phyloP scores from a whole-genome alignment of 2,113 vertebrate species.

The Opisthocomus hoazin region DNA sequence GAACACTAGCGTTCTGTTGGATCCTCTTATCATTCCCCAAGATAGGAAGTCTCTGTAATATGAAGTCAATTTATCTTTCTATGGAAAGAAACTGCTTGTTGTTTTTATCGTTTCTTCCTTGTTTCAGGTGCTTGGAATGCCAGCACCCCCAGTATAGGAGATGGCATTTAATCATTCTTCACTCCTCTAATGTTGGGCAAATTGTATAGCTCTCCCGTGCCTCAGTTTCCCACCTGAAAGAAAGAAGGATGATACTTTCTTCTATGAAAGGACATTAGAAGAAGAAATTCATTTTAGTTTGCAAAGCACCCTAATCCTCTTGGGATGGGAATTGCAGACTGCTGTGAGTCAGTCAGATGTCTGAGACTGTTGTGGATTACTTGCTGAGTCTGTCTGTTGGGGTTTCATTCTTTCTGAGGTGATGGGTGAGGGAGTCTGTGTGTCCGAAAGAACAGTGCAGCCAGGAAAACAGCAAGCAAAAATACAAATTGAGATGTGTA shows the following conservation, averaged over 20 bases:
- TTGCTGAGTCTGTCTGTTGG: background rate
- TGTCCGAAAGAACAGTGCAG: background rate
- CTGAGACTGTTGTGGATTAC: background rate
- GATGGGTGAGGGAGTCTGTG: background rate
- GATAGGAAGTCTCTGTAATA: background rate
- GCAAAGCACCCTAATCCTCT: background rate
- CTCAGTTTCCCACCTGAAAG: background rate
- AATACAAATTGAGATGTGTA: background rate
- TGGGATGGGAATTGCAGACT: background rate
- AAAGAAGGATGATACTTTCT: background rate
- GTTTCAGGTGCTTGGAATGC: background rate
- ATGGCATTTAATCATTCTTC: background rate
- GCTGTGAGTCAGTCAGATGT: background rate
- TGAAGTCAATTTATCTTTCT: background rate
- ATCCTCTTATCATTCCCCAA: background rate
- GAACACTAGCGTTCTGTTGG: background rate
- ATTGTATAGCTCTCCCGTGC: background rate
- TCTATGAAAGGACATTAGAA: background rate
- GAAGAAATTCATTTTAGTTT: background rate
- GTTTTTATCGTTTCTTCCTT: background rate
- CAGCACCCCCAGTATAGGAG: background rate
- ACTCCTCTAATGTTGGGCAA: background rate
- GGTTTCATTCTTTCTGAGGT: background rate
- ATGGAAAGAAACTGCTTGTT: background rate
- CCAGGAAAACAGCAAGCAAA: background rate